Evolutionary conservation across 1,140 invertebrate species (phyloP).

Genomic region (Nautilus pompilius): DNA sequence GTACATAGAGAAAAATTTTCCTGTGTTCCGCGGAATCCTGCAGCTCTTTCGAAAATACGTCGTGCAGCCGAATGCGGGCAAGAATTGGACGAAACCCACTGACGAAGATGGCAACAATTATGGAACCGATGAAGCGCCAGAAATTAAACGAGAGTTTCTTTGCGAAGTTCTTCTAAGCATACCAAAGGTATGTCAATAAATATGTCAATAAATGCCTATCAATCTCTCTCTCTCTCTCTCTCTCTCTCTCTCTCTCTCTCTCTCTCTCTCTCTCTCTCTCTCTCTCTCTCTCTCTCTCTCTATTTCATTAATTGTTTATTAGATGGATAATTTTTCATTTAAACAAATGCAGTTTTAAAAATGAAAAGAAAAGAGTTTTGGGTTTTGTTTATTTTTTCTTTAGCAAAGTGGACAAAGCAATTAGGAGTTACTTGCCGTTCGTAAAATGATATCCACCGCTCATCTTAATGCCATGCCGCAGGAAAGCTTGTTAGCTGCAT

Average conservation of each 20-base stretch:
- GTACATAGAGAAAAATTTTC: conserved; percentile 46
- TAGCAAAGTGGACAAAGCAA: too few relatives aligned
- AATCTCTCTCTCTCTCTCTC: background rate
- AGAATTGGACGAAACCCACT: conserved; percentile 15
- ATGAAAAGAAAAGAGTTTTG: too few relatives aligned
- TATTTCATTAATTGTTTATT: too few relatives aligned
- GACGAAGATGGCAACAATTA: too few relatives aligned
- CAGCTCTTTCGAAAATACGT: conserved; percentile 24
- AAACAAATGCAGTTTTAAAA: too few relatives aligned
- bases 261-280: too few relatives aligned
- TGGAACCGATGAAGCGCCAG: conserved; percentile 8
- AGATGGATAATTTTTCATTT: too few relatives aligned
- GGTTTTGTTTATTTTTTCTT: too few relatives aligned
- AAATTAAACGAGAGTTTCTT: conserved; percentile 26
- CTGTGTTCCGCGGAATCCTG: conserved; percentile 29
- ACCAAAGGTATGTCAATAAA: conserved; percentile 44
- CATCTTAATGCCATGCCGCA: background rate
- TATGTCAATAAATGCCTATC: too few relatives aligned
- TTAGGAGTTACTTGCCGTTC: too few relatives aligned
- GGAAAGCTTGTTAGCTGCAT: background rate
- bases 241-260: too few relatives aligned
- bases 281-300: too few relatives aligned
- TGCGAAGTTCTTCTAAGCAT: conserved; percentile 40
- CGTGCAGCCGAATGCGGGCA: conserved; percentile 9
- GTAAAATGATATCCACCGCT: background rate